Evolutionary conservation across 2,797 vertebrate species (phyloP).

Genomic region (Tolypeutes matacus): DNA sequence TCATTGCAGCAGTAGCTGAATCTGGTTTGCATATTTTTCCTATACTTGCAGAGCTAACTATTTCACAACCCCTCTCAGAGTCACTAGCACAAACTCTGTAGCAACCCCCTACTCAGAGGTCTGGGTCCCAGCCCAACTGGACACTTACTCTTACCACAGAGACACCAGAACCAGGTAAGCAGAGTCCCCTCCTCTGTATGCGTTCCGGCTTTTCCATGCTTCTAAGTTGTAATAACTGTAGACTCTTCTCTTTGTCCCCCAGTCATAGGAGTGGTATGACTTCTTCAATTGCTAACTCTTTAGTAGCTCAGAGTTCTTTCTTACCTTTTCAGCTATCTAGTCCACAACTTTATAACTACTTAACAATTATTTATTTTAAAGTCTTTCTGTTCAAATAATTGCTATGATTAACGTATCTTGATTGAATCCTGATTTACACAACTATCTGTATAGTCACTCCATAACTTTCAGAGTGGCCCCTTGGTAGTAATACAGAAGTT

Average conservation of each 20-base stretch:
- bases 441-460: background rate
- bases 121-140: background rate
- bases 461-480: background rate
- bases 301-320: background rate
- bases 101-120: background rate
- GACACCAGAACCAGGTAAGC: background rate
- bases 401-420: background rate
- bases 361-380: background rate
- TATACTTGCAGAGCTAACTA: background rate
- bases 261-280: background rate
- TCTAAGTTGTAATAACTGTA: background rate
- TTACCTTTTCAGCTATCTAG: background rate
- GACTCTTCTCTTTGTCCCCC: background rate
- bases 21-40: background rate
- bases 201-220: background rate
- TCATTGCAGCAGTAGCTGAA: background rate
- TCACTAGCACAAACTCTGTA: fast-evolving
- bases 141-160: background rate
- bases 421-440: background rate
- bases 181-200: fast-evolving
- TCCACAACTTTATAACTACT: background rate
- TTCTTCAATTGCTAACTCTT: background rate
- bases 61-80: fast-evolving
- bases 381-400: background rate
- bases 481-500: background rate